phyloP scores from a whole-genome alignment of 2,113 vertebrate genomes.

The Percina caprodes region DNA sequence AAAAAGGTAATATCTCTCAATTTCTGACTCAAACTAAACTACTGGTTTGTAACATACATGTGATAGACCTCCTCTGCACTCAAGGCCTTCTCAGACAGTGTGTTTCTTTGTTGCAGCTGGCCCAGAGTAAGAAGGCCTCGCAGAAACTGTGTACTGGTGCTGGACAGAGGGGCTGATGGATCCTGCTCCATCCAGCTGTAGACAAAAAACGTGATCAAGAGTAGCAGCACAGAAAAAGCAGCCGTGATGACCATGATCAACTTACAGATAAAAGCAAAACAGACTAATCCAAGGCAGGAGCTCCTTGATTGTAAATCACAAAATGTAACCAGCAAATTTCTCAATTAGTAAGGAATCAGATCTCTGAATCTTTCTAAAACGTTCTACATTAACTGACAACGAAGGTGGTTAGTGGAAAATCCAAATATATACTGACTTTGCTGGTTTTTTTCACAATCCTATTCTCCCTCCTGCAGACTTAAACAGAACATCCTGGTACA shows the following conservation, averaged over 20 bases:
- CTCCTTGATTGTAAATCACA: neutral
- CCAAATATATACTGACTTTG: neutral
- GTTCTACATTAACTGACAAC: neutral
- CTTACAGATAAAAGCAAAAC: neutral
- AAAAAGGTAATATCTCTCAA: too few species aligned
- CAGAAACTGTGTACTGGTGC: slow-evolving; percentile 72
- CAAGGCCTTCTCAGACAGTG: slow-evolving; percentile 54
- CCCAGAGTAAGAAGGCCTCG: slow-evolving; percentile 77
- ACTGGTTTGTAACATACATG: slow-evolving; percentile 64
- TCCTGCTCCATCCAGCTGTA: slow-evolving; percentile 62
- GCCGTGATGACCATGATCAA: neutral
- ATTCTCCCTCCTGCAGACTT: slow-evolving; percentile 10
- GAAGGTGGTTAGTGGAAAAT: neutral
- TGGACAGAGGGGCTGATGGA: slow-evolving; percentile 65
- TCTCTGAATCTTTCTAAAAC: neutral
- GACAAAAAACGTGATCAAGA: neutral
- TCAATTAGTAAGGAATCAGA: neutral
- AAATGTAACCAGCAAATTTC: neutral
- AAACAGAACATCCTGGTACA: slow-evolving; percentile 34
- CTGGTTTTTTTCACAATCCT: neutral
- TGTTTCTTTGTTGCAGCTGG: slow-evolving; percentile 62
- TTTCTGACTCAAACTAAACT: too few species aligned
- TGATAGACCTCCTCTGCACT: slow-evolving; percentile 75
- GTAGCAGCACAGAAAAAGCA: neutral
- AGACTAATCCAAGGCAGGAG: neutral